Percentiles rank a stretch among this genome's conserved stretches.
phyloP scores from a whole-genome alignment of 2,888 invertebrate species.

The Melipona beecheii region DNA sequence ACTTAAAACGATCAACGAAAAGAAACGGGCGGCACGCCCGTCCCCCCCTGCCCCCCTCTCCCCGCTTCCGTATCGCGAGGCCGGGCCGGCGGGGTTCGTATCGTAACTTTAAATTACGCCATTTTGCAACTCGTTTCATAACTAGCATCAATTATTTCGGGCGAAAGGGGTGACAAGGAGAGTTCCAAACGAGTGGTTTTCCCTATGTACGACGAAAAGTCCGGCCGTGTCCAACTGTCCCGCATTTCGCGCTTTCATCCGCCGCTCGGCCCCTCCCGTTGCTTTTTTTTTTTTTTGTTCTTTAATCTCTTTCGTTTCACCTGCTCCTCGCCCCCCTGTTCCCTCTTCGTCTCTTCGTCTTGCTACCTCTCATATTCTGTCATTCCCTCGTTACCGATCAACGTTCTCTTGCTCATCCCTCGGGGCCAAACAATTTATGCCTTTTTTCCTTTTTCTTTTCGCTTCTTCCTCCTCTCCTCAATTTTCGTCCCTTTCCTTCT shows the following conservation, averaged over 20 bases:
- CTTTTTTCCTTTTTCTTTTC: constrained; percentile 47
- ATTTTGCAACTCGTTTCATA: constrained; percentile 54
- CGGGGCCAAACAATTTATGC: constrained; percentile 69
- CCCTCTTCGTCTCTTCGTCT: constrained; percentile 18
- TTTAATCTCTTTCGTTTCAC: constrained; percentile 45
- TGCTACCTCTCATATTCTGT: constrained; percentile 46
- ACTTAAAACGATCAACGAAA: constrained; percentile 39
- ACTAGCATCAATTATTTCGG: constrained; percentile 58
- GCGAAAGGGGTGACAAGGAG: constrained; percentile 49
- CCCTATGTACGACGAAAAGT: constrained; percentile 50
- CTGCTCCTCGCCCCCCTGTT: not conserved
- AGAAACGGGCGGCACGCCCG: constrained; percentile 20
- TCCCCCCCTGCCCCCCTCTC: no score
- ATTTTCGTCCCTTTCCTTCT: not conserved
- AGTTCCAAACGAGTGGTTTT: constrained; percentile 56
- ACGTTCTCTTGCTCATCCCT: constrained; percentile 44
- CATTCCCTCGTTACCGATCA: constrained; percentile 59
- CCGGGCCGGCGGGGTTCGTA: not conserved
- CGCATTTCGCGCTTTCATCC: constrained; percentile 53
- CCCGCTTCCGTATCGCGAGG: not conserved
- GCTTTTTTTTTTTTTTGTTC: constrained; percentile 29
- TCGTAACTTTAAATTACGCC: constrained; percentile 57
- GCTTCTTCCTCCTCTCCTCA: constrained; percentile 28
- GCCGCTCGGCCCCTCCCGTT: constrained; percentile 4
- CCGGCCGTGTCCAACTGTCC: constrained; percentile 50